Conservation (phyloP, 2,113 vertebrate species). For the Dromaius novaehollandiae region DNA sequence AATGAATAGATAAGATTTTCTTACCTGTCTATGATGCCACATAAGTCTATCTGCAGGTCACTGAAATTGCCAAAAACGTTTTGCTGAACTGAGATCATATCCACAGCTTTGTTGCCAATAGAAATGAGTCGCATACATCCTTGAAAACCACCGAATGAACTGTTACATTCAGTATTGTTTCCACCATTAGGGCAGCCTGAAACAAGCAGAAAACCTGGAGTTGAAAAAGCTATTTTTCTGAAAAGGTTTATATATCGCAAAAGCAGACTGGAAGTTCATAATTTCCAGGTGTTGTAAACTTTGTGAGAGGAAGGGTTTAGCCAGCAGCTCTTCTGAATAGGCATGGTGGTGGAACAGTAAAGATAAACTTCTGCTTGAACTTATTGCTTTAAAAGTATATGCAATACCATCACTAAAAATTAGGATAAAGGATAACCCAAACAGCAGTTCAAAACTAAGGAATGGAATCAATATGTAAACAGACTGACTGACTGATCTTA, state of each 20-base stretch:
- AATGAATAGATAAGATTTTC: background rate
- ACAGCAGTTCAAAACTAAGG: background rate
- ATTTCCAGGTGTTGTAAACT: background rate
- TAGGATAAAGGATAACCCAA: background rate
- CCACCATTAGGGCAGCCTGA: constrained; percentile 85
- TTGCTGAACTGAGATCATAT: constrained; percentile 90
- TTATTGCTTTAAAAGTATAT: background rate
- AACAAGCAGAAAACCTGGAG: constrained; percentile 35
- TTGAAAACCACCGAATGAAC: constrained; percentile 83
- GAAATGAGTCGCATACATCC: constrained; percentile 90
- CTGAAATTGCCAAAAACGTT: constrained; percentile 89
- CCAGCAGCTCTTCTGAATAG: background rate
- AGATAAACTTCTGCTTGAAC: background rate
- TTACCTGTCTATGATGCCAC: constrained; percentile 94
- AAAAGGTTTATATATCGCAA: background rate
- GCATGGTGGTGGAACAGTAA: background rate
- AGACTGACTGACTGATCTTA: background rate
- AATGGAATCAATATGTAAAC: background rate
- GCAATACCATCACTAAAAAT: background rate
- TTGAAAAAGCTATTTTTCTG: background rate
- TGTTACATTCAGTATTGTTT: constrained; percentile 78
- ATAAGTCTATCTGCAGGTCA: constrained; percentile 91
- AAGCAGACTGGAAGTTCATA: background rate
- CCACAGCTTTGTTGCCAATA: constrained; percentile 76
- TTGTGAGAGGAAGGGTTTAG: background rate